A percentile compares a stretch with the other conserved stretches of the same genome.
Conservation (phyloP, 1,140 invertebrate species). For the Melitaea cinxia region DNA sequence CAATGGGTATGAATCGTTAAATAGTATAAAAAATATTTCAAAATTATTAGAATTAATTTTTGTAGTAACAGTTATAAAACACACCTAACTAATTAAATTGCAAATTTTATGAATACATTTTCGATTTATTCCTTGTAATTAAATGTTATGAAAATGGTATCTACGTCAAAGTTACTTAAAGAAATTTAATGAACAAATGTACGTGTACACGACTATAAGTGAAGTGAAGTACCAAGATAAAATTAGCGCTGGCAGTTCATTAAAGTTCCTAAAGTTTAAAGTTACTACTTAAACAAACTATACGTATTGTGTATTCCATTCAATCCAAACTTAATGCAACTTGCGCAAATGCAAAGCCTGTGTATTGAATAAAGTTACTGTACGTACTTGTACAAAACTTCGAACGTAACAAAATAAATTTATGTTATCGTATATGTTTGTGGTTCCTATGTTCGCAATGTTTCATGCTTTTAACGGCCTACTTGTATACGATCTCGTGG, state of each 20-base stretch:
- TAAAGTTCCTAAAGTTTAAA: neutral
- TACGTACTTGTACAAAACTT: slow-evolving; percentile 1
- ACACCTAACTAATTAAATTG: too few relatives aligned
- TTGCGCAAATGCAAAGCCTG: slow-evolving; percentile 2
- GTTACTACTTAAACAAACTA: neutral
- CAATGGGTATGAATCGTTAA: too few relatives aligned
- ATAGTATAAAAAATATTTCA: too few relatives aligned
- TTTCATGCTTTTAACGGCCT: too few relatives aligned
- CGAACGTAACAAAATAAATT: neutral
- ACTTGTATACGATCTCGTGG: too few relatives aligned
- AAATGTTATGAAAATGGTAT: too few relatives aligned
- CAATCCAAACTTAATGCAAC: neutral
- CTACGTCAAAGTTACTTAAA: neutral
- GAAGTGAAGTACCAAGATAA: neutral
- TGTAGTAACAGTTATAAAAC: too few relatives aligned
- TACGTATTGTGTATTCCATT: slow-evolving; percentile 1
- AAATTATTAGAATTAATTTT: too few relatives aligned
- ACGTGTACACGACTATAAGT: neutral
- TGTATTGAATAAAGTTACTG: neutral
- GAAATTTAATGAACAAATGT: neutral
- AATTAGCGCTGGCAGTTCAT: neutral
- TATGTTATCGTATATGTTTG: neutral
- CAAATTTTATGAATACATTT: too few relatives aligned
- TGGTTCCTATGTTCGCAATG: neutral
- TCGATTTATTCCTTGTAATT: too few relatives aligned